Base-by-base conservation (phyloP, 1,140 invertebrate species). In the Pachypsylla venusta region DNA sequence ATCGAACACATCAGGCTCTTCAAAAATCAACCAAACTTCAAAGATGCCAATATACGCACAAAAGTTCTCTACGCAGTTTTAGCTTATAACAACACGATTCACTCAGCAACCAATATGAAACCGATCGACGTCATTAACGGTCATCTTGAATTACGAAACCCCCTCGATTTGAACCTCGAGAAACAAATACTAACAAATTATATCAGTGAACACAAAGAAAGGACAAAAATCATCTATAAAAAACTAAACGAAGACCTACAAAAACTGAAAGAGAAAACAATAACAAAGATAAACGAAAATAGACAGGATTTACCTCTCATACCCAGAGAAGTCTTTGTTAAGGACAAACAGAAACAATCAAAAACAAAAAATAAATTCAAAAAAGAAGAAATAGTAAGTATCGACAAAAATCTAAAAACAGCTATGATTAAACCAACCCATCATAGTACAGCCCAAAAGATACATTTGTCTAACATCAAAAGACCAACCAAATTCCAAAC, bases 231-330 rank as follows among this genome's bases (percentile, higher is more conserved):
- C 14, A 5, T 57, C 2, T 57, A 57, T 57, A 26, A 57, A 20
- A n/a, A 26, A 14, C 25, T 57, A 14, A 22, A 57, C 16, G 14
- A 57, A 20, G 14, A 30, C 10, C 25, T 25, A 10, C 19, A 26
- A 4, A 19, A 59, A 54, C 30, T 48, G 7, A 54, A 59, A 59
- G 24, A 54, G 25, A 30, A 27, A 30, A 16, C 28, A 12, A 14
- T 30, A 7, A 16, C 4, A 7, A 59, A 53, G 27, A 25, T 53
- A 26, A 61, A 59, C 39, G 22, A 58, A 54, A 58, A 59, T 2
- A 54, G 57, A n/a, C 25, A 61, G 58, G 10, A 20, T n/a, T n/a
- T n/a, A n/a, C 16, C 28, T 22, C 16, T 7, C 10, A 25, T 53
- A 24, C 55, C 55, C 2, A 27, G 2, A 10, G 55, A 57, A 26